Percentiles rank a stretch among this genome's conserved stretches.
Evolutionary conservation across 2,888 invertebrate species (phyloP).

Genomic region (Hanleya hanleyi): DNA sequence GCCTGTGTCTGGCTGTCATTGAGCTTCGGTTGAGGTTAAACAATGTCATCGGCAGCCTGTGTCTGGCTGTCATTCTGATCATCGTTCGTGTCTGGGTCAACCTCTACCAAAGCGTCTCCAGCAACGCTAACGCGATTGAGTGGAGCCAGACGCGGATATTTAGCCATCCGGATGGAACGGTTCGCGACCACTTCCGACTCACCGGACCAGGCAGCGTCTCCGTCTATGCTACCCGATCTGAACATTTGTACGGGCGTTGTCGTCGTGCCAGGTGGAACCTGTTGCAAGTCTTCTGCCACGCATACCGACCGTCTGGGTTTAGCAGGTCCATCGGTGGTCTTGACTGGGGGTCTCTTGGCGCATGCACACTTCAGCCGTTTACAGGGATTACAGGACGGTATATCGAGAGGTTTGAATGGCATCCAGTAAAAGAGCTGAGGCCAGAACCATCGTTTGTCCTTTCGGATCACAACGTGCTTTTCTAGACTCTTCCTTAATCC

Average conservation of each 20-base stretch:
- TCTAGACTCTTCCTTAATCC: not conserved
- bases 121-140: too few species aligned
- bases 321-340: not conserved
- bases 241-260: not conserved
- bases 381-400: not conserved
- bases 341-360: too few species aligned
- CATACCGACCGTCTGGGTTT: not conserved
- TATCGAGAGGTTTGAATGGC: not conserved
- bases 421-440: not conserved
- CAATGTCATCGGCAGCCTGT: too few species aligned
- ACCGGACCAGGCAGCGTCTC: not conserved
- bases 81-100: too few species aligned
- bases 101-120: too few species aligned
- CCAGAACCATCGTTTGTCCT: not conserved
- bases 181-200: not conserved
- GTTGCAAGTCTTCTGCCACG: not conserved
- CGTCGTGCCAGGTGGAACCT: too few species aligned
- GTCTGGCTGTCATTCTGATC: too few species aligned
- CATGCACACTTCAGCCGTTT: too few species aligned
- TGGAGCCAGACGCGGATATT: not conserved
- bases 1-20: too few species aligned
- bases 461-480: not conserved
- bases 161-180: not conserved
- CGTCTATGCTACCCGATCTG: not conserved
- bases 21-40: too few species aligned